These are phyloP conservation scores for Micropterix aruncella DNA, from an alignment of 2,888 invertebrate genomes.

Conservation along the genomic window DNA sequence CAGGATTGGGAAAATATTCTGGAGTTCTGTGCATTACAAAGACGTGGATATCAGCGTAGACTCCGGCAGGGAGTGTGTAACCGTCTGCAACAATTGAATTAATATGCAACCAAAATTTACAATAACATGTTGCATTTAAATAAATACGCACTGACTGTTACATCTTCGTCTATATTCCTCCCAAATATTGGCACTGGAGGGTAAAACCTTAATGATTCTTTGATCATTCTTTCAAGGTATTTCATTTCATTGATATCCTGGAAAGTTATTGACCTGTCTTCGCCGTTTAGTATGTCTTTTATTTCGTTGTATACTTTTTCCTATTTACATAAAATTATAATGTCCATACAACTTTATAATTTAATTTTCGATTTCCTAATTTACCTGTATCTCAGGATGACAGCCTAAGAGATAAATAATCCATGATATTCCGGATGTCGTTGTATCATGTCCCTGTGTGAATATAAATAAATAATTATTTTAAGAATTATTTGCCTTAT, in stretches of 20 bases:
- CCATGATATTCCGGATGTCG: background rate
- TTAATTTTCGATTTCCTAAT: no score
- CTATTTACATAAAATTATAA: constrained; percentile 11
- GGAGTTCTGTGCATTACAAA: constrained; percentile 23
- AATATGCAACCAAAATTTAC: no score
- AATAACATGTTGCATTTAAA: no score
- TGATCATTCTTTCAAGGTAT: background rate
- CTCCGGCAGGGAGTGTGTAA: constrained; percentile 16
- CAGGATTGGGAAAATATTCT: constrained; percentile 18
- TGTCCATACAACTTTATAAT: background rate
- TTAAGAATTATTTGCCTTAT: no score
- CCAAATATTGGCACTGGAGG: background rate
- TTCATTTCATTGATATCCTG: constrained; percentile 14
- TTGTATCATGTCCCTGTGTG: background rate
- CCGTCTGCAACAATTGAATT: constrained; percentile 18
- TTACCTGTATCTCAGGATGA: background rate
- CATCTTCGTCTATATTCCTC: constrained; percentile 10
- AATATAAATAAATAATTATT: no score
- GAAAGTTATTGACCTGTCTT: constrained; percentile 17
- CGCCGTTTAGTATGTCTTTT: constrained; percentile 17
- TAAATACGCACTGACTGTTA: constrained; percentile 19
- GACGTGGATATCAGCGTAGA: constrained; percentile 17
- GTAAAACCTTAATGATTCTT: background rate
- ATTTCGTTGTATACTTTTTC: constrained; percentile 19
- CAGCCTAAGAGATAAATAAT: background rate